Evolutionary conservation across 1,140 invertebrate species (phyloP).

Genomic region (Hesperophylax magnus): DNA sequence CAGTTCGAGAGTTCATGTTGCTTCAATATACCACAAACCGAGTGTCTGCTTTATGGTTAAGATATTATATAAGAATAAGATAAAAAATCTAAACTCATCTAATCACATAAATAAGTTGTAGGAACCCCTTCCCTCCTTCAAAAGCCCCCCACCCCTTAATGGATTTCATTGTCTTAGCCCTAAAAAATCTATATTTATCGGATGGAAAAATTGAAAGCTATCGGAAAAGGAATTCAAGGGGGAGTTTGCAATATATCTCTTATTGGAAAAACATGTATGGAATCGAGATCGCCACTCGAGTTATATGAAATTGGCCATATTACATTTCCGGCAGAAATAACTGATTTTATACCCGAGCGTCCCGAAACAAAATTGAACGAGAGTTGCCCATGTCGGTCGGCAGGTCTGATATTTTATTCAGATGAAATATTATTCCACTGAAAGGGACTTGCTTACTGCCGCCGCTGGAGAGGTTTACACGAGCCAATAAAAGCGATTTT

Average conservation of each 20-base stretch:
- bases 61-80: too few relatives aligned
- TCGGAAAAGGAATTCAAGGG: too few relatives aligned
- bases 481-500: conserved; percentile 14
- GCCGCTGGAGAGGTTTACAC: background rate
- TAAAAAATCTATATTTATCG: too few relatives aligned
- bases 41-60: too few relatives aligned
- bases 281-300: background rate
- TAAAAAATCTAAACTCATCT: too few relatives aligned
- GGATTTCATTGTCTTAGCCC: too few relatives aligned
- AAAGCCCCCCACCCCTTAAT: too few relatives aligned
- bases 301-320: conserved; percentile 14
- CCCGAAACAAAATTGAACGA: conserved; percentile 11
- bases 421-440: conserved; percentile 22
- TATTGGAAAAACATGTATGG: background rate
- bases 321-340: conserved; percentile 10
- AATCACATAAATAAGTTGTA: too few relatives aligned
- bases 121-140: too few relatives aligned
- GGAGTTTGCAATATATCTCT: background rate
- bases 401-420: conserved; percentile 26
- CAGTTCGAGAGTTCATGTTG: too few relatives aligned
- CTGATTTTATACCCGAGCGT: background rate
- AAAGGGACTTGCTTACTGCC: conserved; percentile 8
- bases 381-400: background rate
- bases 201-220: too few relatives aligned
- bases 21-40: too few relatives aligned